Evolutionary conservation across 1,140 invertebrate species (phyloP).

Genomic region (Ceratosolen fusciceps): DNA sequence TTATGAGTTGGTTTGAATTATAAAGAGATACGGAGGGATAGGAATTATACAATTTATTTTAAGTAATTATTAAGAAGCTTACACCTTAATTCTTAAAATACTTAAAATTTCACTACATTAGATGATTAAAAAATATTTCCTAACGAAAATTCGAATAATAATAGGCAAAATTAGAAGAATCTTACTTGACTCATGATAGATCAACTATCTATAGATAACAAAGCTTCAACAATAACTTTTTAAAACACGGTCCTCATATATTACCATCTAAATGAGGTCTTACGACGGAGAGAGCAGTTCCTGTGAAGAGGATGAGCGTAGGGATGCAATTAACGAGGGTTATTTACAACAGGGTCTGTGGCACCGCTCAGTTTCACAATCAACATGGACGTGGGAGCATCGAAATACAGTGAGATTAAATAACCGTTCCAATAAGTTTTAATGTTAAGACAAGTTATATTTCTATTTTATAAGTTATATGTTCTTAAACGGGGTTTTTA

Average conservation of each 20-base stretch:
- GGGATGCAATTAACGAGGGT: conserved; percentile 62
- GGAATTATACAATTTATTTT: too few species aligned
- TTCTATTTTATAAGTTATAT: too few species aligned
- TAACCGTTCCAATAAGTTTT: too few species aligned
- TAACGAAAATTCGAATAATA: not conserved
- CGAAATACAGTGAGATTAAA: conserved; percentile 56
- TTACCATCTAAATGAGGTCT: conserved; percentile 66
- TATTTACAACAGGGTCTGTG: conserved; percentile 64
- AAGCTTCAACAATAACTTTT: not conserved
- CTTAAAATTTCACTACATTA: too few species aligned
- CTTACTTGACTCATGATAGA: not conserved
- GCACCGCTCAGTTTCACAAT: conserved; percentile 65
- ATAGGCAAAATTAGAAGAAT: not conserved
- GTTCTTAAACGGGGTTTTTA: too few species aligned
- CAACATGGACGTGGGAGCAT: conserved; percentile 69
- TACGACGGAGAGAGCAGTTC: conserved; percentile 71
- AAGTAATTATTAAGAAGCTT: too few species aligned
- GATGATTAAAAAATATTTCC: too few species aligned
- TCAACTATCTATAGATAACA: not conserved
- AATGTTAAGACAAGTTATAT: too few species aligned
- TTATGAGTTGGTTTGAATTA: too few species aligned
- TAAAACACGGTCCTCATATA: too few species aligned
- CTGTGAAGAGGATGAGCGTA: conserved; percentile 66
- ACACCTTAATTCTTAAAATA: too few species aligned
- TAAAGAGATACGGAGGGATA: too few species aligned